Evolutionary conservation across 2,797 vertebrate genomes (phyloP), one percentile per base, ranked within the genome.

Genomic region (Manis javanica): DNA sequence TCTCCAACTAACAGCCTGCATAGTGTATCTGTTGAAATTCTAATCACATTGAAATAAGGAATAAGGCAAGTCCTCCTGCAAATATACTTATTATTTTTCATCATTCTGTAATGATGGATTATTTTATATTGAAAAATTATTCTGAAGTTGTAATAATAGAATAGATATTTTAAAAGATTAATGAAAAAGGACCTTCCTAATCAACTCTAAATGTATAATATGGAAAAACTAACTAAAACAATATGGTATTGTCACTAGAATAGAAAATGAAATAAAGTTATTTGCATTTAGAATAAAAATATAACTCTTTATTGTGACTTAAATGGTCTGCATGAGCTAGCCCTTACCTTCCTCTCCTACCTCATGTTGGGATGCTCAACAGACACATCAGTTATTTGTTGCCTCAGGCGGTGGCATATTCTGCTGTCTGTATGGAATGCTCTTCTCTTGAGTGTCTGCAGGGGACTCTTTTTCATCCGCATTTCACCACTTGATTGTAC

Each of bases 231-330:
- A 77, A 37, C 26, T 3, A 37, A 93, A 72, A 59, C 2, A 77
- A 86, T 86, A 31, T 51, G 49, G 4, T 46, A 46, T 26, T 63
- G 51, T 81, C 46, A 81, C 21, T 53, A 11, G 14, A 72, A 63
- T 26, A 51, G 53, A 57, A 63, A 87, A 79, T 51, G 24, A 59
- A 63, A 63, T 63, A 24, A 75, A 74, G 15, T 83, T 37, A 1
- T 83, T 66, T 66, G 9, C n/a, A 75, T 82, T 66, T 83, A 53
- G 2, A 74, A 94, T 51, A 88, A 85, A 89, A 68, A 19, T 93
- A 4, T 78, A 61, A 31, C 23, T 72, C 37, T 75, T 51, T 79
- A 46, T 55, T 46, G 23, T 91, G 19, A 72, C 34, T 85, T 63
- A 81, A 87, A 78, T 24, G 12, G 18, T 74, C 64, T 86, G 57